Evolutionary conservation across 1,140 invertebrate genomes (phyloP), one percentile per base, ranked within the genome.

Genomic region (silkworm (Bombyx mori)): DNA sequence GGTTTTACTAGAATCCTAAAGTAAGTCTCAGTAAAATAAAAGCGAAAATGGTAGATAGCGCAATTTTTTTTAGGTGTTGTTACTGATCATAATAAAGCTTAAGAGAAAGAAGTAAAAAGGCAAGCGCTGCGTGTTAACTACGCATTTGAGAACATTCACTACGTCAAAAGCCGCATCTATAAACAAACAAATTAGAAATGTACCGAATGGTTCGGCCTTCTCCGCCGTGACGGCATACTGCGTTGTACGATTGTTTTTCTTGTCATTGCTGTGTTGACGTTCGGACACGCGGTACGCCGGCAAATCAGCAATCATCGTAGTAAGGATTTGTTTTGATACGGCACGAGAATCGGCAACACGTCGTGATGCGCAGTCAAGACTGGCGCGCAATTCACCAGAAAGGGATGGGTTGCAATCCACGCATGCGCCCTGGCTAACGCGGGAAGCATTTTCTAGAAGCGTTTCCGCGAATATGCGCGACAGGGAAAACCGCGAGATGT

Each of bases 391-490:
- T 75, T 72, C 71, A 73, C 66, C 55, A 64, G 73, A 74, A 66
- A 73, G 71, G 75, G 72, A 78, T 65, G 66, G 71, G 63, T 60
- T 51, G 61, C 61, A 42, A 53, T 68, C 53, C 51, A 71, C 79
- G 82, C 82, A 81, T 81, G 82, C 82, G 82, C 71, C 47, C 54
- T 66, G 52, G 68, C 47, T 75, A 78, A 77, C 73, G 79, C 82
- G 82, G 82, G 79, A 84, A 85, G 74, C 60, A 65, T 59, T 62
- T 81, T 81, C 77, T 82, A 82, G 76, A 82, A 78, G 67, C 61
- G 61, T 65, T 70, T 67, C 65, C 58, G 63, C 60, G 63, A 60
- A 58, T 55, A 58, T 59, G 61, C 54, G 64, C 61, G 58, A 51
- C 49, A 22, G 42, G 44, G 44, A 46, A 59, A 56, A 52, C 18